Conservation (phyloP, 2,797 vertebrate species). For the Myiotriccus ornatus region DNA sequence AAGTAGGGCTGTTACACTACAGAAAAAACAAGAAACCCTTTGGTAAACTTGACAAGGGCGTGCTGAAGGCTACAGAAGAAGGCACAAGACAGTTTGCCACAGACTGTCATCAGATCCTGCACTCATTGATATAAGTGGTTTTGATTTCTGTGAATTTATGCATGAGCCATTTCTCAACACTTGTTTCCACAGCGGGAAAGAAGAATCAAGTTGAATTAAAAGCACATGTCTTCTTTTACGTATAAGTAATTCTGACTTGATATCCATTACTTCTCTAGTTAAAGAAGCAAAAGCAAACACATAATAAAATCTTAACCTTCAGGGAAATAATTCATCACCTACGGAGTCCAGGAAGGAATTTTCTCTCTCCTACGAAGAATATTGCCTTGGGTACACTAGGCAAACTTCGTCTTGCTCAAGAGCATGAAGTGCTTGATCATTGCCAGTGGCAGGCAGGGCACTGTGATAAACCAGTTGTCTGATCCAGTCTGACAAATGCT, state of each 20-base stretch:
- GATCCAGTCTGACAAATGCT: conserved; percentile 14
- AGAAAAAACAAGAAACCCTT: neutral
- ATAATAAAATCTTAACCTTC: neutral
- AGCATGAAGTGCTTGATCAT: neutral
- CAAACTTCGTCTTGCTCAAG: neutral
- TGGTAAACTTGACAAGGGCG: neutral
- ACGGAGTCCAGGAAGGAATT: neutral
- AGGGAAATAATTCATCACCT: neutral
- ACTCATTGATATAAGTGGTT: neutral
- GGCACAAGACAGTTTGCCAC: neutral
- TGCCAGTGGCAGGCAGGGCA: neutral
- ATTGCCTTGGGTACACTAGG: neutral
- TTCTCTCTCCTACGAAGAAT: neutral
- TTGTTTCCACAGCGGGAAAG: neutral
- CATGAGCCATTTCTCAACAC: neutral
- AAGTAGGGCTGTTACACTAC: neutral
- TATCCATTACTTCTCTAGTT: neutral
- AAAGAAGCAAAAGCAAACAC: neutral
- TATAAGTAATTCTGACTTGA: neutral
- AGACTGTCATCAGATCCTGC: neutral
- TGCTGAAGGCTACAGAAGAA: neutral
- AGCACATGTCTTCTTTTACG: neutral
- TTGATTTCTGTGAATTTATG: neutral
- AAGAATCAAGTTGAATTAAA: neutral
- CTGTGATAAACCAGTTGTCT: neutral